Base-by-base conservation (phyloP, 2,797 vertebrate species). In the Cryptoblepharus egeriae region DNA sequence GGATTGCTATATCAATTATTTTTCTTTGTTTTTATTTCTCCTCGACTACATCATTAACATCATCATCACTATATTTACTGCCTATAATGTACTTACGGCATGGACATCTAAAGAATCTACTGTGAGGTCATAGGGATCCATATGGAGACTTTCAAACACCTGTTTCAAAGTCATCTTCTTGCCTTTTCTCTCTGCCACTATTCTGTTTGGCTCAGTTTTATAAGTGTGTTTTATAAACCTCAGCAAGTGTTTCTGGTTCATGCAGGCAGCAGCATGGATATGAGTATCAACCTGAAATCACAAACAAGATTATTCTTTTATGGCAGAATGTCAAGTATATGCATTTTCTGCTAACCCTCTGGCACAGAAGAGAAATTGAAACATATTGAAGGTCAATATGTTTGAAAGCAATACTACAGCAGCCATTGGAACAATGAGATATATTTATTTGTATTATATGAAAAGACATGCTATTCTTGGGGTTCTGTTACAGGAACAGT, bases 81-180 rank as follows among this genome's bases (percentile, higher is more conserved):
- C 0, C 26, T 85, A 77, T 73, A 79, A 60, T 70, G 64, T 83
- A 91, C 98, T 96, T 95, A 99, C 98, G 77, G 98, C 98, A 0
- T 99, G 98, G 57, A 99, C 98, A 0, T 99, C 98, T 94, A 99
- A 95, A 0, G 98, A 99, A 89, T 99, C 98, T 75, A 99, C 98
- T 0, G 98, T 99, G 90, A 99, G 97, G 93, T 99, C 97, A 0
- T 99, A 98, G 3, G 98, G 98, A 90, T 99, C 97, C 98, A 98
- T 98, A 81, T 96, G 90, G 77, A 99, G 97, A 82, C 92, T 96
- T 71, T 94, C 93, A 3, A 99, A 99, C 92, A 99, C 95, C 91
- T 99, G 95, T 85, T 96, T 95, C 79, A 99, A 95, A 2, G 97
- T 98, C 76, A 98, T 57, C 96, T 97, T 97, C 92, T 95, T 94